phyloP scores from a whole-genome alignment of 2,888 invertebrate species.

The Masnerella sp. region DNA sequence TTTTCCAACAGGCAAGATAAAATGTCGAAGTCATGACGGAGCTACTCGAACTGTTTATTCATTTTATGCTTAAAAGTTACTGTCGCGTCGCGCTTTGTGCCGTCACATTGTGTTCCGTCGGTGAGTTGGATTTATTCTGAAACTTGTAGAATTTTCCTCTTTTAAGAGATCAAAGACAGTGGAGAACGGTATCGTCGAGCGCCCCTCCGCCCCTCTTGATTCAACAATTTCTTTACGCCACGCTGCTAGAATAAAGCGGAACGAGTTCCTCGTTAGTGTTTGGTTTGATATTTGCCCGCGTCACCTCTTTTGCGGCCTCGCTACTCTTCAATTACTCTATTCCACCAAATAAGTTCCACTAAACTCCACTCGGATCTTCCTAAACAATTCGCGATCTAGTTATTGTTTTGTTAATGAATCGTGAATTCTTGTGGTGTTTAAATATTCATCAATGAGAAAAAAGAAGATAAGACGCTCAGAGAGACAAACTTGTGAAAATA shows the following conservation, averaged over 20 bases:
- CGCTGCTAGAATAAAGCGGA: constrained; percentile 36
- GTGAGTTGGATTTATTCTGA: constrained; percentile 47
- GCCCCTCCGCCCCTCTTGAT: constrained; percentile 44
- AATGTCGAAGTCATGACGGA: constrained; percentile 38
- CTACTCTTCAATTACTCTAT: constrained; percentile 25
- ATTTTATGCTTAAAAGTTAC: constrained; percentile 51
- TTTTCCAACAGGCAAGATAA: constrained; percentile 27
- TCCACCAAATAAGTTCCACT: not conserved
- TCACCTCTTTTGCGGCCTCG: constrained; percentile 30
- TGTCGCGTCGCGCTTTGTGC: constrained; percentile 42
- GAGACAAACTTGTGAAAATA: no score
- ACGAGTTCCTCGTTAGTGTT: constrained; percentile 46
- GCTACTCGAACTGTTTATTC: constrained; percentile 53
- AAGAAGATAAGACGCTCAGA: no score
- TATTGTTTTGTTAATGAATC: not conserved
- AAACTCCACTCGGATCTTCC: constrained; percentile 2
- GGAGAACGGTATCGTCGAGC: constrained; percentile 47
- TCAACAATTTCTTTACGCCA: constrained; percentile 49
- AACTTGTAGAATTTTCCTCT: constrained; percentile 50
- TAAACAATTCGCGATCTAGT: not conserved
- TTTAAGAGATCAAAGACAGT: constrained; percentile 53
- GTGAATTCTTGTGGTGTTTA: no score
- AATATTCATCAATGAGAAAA: no score
- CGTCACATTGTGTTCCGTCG: constrained; percentile 43
- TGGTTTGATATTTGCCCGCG: constrained; percentile 39